Conservation (phyloP, 1,140 invertebrate species). For the Meloidogyne floridensis region DNA sequence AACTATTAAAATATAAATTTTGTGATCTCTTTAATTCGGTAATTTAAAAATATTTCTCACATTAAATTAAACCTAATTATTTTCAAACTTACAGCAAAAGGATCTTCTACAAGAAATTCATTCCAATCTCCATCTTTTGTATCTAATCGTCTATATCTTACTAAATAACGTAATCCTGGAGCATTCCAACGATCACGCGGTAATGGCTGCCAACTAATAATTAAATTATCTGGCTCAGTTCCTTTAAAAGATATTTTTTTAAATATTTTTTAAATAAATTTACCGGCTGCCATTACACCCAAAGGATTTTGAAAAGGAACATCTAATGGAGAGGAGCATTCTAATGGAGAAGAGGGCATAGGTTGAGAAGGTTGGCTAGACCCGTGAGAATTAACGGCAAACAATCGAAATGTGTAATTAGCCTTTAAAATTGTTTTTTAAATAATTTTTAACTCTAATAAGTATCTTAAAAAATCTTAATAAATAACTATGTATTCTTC, state of each 20-base stretch:
- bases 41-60: conserved; percentile 11
- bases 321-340: conserved; percentile 51
- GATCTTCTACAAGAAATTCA: conserved; percentile 75
- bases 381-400: conserved; percentile 90
- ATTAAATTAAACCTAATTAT: neutral
- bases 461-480: no score
- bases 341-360: conserved; percentile 71
- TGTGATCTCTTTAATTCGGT: no score
- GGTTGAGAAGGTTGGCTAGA: conserved; percentile 76
- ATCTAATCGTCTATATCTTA: conserved; percentile 79
- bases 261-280: neutral
- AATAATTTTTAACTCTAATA: no score
- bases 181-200: conserved; percentile 93
- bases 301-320: conserved; percentile 72
- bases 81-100: conserved; percentile 50
- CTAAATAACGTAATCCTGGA: conserved; percentile 84
- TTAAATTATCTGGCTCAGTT: conserved; percentile 81
- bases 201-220: conserved; percentile 81
- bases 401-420: conserved; percentile 93
- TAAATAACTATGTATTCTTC: no score
- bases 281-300: conserved; percentile 83
- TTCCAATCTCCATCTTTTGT: conserved; percentile 66
- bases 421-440: conserved; percentile 72
- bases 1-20: no score
- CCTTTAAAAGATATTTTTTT: conserved; percentile 64